phyloP scores from a whole-genome alignment of 2,888 invertebrate species.

The Exephanes ischioxanthus region DNA sequence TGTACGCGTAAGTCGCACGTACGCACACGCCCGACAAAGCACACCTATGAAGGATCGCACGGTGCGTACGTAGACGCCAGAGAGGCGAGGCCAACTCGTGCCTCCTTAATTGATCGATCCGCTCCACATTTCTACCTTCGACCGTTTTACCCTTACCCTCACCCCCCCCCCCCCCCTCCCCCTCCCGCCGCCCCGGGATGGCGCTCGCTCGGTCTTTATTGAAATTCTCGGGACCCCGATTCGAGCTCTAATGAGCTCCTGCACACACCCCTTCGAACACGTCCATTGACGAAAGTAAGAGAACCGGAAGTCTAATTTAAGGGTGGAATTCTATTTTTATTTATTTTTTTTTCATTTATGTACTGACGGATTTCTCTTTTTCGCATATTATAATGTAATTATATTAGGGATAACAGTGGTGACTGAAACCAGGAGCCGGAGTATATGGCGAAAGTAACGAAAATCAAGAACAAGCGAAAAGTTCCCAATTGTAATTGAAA shows the following conservation, averaged over 20 bases:
- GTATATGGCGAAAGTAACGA: too few relatives aligned
- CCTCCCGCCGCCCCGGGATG: background rate
- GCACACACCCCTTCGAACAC: background rate
- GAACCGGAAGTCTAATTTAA: background rate
- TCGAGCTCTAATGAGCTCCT: background rate
- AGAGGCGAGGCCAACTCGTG: constrained; percentile 37
- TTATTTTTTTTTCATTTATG: background rate
- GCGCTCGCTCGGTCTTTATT: background rate
- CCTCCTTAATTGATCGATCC: constrained; percentile 59
- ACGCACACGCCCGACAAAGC: constrained; percentile 1
- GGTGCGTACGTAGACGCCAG: constrained; percentile 13
- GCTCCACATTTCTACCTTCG: constrained; percentile 47
- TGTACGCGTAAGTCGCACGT: background rate
- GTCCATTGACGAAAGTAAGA: background rate
- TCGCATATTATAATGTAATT: too few relatives aligned
- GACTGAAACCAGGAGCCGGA: too few relatives aligned
- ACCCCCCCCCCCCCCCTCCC: background rate
- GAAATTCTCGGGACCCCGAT: background rate
- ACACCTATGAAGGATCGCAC: constrained; percentile 11
- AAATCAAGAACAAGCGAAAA: too few relatives aligned
- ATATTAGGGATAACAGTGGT: too few relatives aligned
- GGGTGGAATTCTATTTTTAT: background rate
- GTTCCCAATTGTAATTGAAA: too few relatives aligned
- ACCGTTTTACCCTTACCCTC: constrained; percentile 8
- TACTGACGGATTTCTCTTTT: too few relatives aligned